Percentiles rank a stretch among this genome's conserved stretches.
Conservation (phyloP, 2,888 invertebrate species). For the Drosophila atripex region DNA sequence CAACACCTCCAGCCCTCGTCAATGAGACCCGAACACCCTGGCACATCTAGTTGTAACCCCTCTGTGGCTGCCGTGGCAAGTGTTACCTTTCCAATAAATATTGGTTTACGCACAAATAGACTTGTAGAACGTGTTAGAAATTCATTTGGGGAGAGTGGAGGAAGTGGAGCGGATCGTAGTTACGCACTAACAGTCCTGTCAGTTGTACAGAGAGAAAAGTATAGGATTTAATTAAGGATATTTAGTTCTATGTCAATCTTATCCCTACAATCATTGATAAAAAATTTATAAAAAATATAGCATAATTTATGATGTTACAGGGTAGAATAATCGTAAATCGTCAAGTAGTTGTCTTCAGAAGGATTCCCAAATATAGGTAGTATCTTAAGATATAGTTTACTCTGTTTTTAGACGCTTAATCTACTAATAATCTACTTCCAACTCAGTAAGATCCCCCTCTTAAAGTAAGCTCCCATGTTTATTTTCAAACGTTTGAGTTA, state of each 20-base stretch:
- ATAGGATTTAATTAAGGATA: neutral
- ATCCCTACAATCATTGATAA: too few relatives aligned
- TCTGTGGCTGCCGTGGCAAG: conserved; percentile 50
- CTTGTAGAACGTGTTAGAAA: conserved; percentile 71
- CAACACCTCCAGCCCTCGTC: conserved; percentile 7
- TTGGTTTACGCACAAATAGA: conserved; percentile 77
- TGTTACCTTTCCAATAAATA: conserved; percentile 81
- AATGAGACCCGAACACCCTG: neutral
- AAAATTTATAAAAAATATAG: too few relatives aligned
- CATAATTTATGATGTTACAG: too few relatives aligned
- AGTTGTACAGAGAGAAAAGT: conserved; percentile 11
- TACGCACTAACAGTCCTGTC: conserved; percentile 42
- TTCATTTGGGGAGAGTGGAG: conserved; percentile 33
- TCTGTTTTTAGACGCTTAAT: too few relatives aligned
- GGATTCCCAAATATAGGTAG: too few relatives aligned
- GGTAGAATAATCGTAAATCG: too few relatives aligned
- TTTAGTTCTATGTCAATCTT: too few relatives aligned
- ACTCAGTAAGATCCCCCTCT: too few relatives aligned
- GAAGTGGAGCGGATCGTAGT: conserved; percentile 66
- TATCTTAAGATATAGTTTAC: too few relatives aligned
- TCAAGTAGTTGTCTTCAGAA: too few relatives aligned
- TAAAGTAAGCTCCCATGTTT: too few relatives aligned
- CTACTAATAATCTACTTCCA: too few relatives aligned
- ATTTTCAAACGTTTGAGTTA: neutral
- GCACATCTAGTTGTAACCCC: conserved; percentile 12